Percentiles rank a stretch among this genome's conserved stretches.
Evolutionary conservation across 1,140 invertebrate species (phyloP).

Genomic region (Zaprionus tsacasi): DNA sequence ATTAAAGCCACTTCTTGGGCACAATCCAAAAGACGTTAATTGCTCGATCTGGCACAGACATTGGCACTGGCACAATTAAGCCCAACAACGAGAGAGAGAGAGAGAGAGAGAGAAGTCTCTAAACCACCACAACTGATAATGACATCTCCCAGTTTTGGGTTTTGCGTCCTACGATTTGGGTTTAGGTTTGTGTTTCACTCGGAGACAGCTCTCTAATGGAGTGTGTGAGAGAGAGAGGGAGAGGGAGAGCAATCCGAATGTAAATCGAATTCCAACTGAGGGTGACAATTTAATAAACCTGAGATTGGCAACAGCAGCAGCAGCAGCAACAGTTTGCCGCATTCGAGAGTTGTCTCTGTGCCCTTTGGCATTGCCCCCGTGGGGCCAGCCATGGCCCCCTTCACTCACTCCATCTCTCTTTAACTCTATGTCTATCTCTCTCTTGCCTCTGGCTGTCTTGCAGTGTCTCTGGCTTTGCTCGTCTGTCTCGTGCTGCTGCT

Average conservation of each 20-base stretch:
- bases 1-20: constrained; percentile 69
- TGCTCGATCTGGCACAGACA: constrained; percentile 29
- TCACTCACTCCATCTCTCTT: constrained; percentile 27
- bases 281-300: constrained; percentile 75
- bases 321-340: constrained; percentile 46
- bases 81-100: constrained; percentile 5
- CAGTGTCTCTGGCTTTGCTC: not conserved
- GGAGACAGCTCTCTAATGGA: constrained; percentile 3
- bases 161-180: constrained; percentile 25
- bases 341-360: constrained; percentile 53
- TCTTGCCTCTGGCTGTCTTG: constrained; percentile 7
- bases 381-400: constrained; percentile 2
- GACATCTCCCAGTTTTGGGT: constrained; percentile 30
- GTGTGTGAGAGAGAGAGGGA: not conserved
- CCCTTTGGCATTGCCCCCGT: constrained; percentile 59
- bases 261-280: constrained; percentile 58
- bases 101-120: constrained; percentile 33
- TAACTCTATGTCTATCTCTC: constrained; percentile 27
- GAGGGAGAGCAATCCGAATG: constrained; percentile 23
- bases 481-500: constrained; percentile 1
- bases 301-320: constrained; percentile 12
- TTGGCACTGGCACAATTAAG: constrained; percentile 53
- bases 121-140: constrained; percentile 38
- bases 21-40: constrained; percentile 68
- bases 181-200: constrained; percentile 62